A percentile compares a stretch with the other conserved stretches of the same genome.
phyloP scores from a whole-genome alignment of 2,113 vertebrate species.

The Trogon surrucura region DNA sequence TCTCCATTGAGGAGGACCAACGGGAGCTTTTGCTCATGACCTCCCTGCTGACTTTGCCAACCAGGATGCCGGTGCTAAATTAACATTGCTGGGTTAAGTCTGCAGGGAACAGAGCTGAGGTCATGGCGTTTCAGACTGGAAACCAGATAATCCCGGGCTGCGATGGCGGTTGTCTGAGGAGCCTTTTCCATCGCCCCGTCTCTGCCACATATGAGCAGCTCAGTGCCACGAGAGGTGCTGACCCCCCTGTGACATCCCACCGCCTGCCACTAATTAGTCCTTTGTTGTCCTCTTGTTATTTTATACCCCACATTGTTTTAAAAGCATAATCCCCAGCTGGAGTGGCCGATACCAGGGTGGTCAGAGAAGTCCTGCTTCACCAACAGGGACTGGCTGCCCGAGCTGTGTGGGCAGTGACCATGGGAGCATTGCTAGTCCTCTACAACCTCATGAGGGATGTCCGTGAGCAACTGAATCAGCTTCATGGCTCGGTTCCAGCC shows the following conservation, averaged over 20 bases:
- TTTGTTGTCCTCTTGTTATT: neutral
- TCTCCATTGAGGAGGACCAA: accelerated
- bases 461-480: neutral
- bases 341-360: neutral
- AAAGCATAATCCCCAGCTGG: neutral
- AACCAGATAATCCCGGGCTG: neutral
- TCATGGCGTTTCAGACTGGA: neutral
- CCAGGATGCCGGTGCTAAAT: neutral
- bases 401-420: neutral
- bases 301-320: neutral
- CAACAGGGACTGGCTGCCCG: neutral
- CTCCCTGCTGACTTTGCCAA: neutral
- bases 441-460: neutral
- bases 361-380: neutral
- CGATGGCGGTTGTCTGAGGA: neutral
- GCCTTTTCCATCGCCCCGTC: neutral
- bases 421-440: neutral
- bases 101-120: neutral
- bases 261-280: neutral
- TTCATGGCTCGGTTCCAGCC: neutral
- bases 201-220: neutral
- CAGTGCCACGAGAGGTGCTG: neutral
- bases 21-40: neutral
- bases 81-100: neutral
- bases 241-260: neutral